Evolutionary conservation across 1,140 invertebrate genomes (phyloP).

Genomic region (Eumaeus atala): DNA sequence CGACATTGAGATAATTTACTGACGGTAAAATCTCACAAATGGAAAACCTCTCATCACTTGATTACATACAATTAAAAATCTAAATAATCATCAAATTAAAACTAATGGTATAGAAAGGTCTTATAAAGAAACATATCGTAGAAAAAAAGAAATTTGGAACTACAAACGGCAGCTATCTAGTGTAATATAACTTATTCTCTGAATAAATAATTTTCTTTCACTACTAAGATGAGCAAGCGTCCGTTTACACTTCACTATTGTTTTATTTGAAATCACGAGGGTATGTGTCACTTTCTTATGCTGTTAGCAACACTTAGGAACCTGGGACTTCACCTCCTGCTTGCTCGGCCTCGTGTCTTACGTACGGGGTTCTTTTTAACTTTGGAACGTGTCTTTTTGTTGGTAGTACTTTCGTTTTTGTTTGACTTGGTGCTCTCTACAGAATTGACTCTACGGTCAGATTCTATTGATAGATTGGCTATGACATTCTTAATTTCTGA

Average conservation of each 20-base stretch:
- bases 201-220: conserved; percentile 61
- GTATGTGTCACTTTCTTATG: conserved; percentile 27
- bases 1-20: conserved; percentile 21
- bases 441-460: conserved; percentile 44
- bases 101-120: conserved; percentile 67
- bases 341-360: conserved; percentile 33
- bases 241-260: conserved; percentile 51
- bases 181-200: conserved; percentile 45
- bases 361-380: conserved; percentile 39
- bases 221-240: conserved; percentile 57
- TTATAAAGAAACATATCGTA: conserved; percentile 59
- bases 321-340: conserved; percentile 45
- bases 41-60: conserved; percentile 41
- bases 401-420: conserved; percentile 30
- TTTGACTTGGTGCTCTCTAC: conserved; percentile 40
- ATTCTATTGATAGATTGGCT: conserved; percentile 49
- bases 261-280: conserved; percentile 49
- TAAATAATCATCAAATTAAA: conserved; percentile 60
- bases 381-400: conserved; percentile 32
- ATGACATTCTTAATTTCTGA: conserved; percentile 46
- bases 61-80: conserved; percentile 44
- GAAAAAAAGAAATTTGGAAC: conserved; percentile 15
- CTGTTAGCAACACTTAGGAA: conserved; percentile 14
- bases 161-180: conserved; percentile 31
- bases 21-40: conserved; percentile 27